Percentiles rank a stretch among this genome's conserved stretches.
phyloP scores from a whole-genome alignment of 2,113 vertebrate species.

The Alligator sinensis region DNA sequence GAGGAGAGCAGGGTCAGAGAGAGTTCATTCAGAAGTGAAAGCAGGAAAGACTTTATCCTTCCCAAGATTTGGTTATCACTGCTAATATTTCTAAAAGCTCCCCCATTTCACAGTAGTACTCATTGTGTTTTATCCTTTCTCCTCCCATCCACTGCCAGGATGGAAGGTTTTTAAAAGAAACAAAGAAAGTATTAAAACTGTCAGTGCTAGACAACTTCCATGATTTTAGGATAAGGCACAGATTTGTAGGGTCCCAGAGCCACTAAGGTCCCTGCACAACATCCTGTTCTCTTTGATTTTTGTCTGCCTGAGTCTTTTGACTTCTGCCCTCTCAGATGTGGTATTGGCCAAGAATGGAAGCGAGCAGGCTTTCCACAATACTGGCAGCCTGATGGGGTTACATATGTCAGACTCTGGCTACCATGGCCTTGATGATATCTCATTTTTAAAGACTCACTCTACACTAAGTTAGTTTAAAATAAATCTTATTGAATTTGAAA shows the following conservation, averaged over 20 bases:
- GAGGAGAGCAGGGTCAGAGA: background rate
- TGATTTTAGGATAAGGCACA: background rate
- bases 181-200: background rate
- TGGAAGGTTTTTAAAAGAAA: slow-evolving; percentile 25
- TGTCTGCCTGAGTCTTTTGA: background rate
- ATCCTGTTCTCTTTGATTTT: background rate
- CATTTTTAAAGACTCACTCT: slow-evolving; percentile 23
- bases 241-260: background rate
- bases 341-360: background rate
- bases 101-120: background rate
- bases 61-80: background rate
- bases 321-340: background rate
- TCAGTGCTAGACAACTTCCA: background rate
- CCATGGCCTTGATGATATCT: slow-evolving; percentile 31
- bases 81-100: background rate
- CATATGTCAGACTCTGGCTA: background rate
- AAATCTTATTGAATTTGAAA: slow-evolving; percentile 31
- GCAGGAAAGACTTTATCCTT: background rate
- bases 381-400: background rate
- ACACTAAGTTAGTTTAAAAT: background rate
- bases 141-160: background rate
- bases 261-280: fast-evolving
- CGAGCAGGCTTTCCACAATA: background rate
- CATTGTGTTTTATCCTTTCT: background rate
- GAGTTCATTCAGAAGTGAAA: background rate